Conservation (phyloP, 2,113 vertebrate genomes). For the Tautogolabrus adspersus region DNA sequence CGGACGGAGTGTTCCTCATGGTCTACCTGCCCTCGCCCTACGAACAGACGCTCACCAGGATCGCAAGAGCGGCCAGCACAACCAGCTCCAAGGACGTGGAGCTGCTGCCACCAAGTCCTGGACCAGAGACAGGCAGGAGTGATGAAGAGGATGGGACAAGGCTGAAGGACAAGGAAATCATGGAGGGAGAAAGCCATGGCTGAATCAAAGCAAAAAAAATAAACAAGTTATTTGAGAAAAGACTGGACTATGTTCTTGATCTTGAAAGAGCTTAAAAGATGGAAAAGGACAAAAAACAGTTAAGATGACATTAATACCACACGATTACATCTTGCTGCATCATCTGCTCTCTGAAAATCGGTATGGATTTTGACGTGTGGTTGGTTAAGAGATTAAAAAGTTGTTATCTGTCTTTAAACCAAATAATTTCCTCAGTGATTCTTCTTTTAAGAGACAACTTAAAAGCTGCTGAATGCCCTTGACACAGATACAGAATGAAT, state of each 20-base stretch:
- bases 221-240: not conserved
- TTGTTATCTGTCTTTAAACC: not conserved
- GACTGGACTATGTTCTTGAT: not conserved
- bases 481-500: not conserved
- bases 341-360: not conserved
- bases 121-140: conserved; percentile 12
- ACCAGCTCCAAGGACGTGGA: conserved; percentile 70
- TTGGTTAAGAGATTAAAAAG: not conserved
- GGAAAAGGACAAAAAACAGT: too few species aligned
- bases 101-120: conserved; percentile 55
- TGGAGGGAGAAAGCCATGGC: conserved; percentile 16
- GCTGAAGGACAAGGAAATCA: not conserved
- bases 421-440: not conserved
- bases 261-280: not conserved
- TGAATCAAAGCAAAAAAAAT: conserved; percentile 4
- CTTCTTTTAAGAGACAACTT: not conserved
- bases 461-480: not conserved
- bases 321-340: not conserved
- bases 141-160: conserved; percentile 19
- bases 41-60: conserved; percentile 87
- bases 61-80: conserved; percentile 77
- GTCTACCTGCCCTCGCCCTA: conserved; percentile 87
- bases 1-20: conserved; percentile 79
- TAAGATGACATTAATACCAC: not conserved
- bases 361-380: not conserved